Percentiles rank a stretch among this genome's conserved stretches.
These are phyloP conservation scores for Capreolus pygargus DNA, from an alignment of 2,113 vertebrate genomes.

Conservation along the genomic window DNA sequence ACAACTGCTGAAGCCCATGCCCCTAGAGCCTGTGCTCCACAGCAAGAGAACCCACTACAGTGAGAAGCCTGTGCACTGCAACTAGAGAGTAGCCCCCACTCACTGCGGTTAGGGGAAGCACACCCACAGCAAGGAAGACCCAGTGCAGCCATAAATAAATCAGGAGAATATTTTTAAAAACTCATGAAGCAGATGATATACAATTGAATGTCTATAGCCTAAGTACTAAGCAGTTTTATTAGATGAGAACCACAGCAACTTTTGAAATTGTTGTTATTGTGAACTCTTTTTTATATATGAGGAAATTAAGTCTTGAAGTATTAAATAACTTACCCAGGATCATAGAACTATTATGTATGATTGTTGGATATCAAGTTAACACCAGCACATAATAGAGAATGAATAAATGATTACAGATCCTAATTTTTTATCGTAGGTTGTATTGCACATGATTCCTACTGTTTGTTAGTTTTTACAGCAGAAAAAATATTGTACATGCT, in stretches of 20 bases:
- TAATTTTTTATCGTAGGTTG: not conserved
- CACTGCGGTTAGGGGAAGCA: rapidly evolving
- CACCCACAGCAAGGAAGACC: not conserved
- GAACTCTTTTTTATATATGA: not conserved
- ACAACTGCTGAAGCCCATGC: not conserved
- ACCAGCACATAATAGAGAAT: not conserved
- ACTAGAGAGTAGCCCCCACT: not conserved
- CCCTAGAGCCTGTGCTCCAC: not conserved
- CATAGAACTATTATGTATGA: not conserved
- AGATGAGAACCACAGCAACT: not conserved
- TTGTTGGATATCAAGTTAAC: not conserved
- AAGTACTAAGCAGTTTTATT: not conserved
- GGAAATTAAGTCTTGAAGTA: not conserved
- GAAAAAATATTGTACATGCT: not conserved
- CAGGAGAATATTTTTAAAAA: not conserved
- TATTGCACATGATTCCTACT: not conserved
- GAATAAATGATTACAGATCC: not conserved
- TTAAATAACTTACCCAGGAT: not conserved
- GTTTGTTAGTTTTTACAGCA: not conserved
- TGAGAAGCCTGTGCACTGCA: not conserved
- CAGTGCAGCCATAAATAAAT: not conserved
- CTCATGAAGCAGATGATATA: not conserved
- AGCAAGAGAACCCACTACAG: not conserved
- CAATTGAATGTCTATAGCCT: not conserved
- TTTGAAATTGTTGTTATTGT: not conserved